Percentiles rank a stretch among this genome's conserved stretches.
These are phyloP conservation scores for Folsomia candida DNA, from an alignment of 2,888 invertebrate species.

Conservation along the genomic window DNA sequence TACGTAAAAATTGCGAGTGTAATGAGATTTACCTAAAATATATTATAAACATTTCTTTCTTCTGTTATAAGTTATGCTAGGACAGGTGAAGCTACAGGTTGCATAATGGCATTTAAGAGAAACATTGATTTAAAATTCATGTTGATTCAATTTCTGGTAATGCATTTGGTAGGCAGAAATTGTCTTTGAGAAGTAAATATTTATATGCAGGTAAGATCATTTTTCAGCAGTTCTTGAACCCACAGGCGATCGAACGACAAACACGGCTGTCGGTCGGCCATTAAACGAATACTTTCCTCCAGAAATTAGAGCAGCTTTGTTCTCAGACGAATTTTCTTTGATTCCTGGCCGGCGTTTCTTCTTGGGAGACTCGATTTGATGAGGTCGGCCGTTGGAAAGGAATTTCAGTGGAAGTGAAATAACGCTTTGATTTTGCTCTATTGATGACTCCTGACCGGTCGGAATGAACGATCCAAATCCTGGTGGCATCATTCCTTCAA, in stretches of 20 bases:
- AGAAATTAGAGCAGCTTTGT: conserved; percentile 40
- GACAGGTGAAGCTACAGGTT: too few species aligned
- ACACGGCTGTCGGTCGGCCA: conserved; percentile 48
- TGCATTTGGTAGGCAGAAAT: too few species aligned
- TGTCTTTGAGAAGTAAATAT: too few species aligned
- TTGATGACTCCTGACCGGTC: conserved; percentile 31
- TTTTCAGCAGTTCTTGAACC: neutral
- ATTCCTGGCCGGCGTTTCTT: conserved; percentile 29
- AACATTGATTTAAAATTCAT: neutral
- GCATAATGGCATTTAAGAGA: too few species aligned
- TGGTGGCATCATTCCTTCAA: conserved; percentile 34
- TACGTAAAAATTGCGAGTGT: too few species aligned
- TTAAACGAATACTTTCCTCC: conserved; percentile 50
- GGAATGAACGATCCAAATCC: conserved; percentile 20
- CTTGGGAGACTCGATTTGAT: conserved; percentile 46
- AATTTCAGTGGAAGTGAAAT: conserved; percentile 50
- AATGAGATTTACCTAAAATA: too few species aligned
- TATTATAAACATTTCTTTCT: too few species aligned
- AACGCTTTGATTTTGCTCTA: conserved; percentile 39
- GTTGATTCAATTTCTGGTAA: neutral
- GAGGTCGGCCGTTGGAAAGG: conserved; percentile 49
- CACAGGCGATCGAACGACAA: conserved; percentile 47
- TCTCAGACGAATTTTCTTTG: conserved; percentile 33
- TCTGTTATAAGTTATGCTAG: too few species aligned
- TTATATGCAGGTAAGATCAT: neutral